phyloP scores from a whole-genome alignment of 2,888 invertebrate genomes.

The Drosophila anceps region DNA sequence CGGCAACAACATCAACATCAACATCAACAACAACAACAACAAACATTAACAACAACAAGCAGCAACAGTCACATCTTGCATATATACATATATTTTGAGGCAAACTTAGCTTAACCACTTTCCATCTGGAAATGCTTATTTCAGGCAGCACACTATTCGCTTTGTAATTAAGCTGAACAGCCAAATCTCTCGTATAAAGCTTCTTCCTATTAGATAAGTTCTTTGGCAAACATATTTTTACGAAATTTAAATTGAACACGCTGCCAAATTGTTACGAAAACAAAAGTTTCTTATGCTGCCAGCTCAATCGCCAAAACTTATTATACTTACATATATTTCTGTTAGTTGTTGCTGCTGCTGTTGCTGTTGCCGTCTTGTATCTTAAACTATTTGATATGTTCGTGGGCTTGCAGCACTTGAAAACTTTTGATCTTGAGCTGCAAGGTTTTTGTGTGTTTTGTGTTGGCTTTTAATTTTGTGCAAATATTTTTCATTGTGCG shows the following conservation, averaged over 20 bases:
- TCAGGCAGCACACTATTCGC: constrained; percentile 33
- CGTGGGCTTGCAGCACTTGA: constrained; percentile 31
- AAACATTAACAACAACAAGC: neutral
- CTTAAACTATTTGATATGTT: constrained; percentile 51
- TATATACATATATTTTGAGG: constrained; percentile 44
- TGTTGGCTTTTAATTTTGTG: constrained; percentile 29
- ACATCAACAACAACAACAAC: constrained; percentile 3
- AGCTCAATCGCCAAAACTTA: constrained; percentile 62
- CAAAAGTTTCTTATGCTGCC: constrained; percentile 38
- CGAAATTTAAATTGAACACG: constrained; percentile 59
- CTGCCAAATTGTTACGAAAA: constrained; percentile 55
- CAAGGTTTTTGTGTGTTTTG: constrained; percentile 16
- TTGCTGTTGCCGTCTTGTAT: constrained; percentile 15
- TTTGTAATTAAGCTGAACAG: constrained; percentile 53
- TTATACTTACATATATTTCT: constrained; percentile 18
- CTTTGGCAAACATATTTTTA: constrained; percentile 33
- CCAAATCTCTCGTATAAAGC: constrained; percentile 22
- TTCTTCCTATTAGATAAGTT: constrained; percentile 36
- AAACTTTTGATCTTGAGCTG: constrained; percentile 71
- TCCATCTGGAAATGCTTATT: constrained; percentile 18
- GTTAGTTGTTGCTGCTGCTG: constrained; percentile 10
- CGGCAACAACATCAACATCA: constrained; percentile 28
- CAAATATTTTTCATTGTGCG: constrained; percentile 64
- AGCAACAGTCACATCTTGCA: constrained; percentile 37
- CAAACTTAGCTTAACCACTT: constrained; percentile 44